These are phyloP conservation scores for Podargus strigoides DNA, from an alignment of 2,797 vertebrate genomes.

Conservation along the genomic window DNA sequence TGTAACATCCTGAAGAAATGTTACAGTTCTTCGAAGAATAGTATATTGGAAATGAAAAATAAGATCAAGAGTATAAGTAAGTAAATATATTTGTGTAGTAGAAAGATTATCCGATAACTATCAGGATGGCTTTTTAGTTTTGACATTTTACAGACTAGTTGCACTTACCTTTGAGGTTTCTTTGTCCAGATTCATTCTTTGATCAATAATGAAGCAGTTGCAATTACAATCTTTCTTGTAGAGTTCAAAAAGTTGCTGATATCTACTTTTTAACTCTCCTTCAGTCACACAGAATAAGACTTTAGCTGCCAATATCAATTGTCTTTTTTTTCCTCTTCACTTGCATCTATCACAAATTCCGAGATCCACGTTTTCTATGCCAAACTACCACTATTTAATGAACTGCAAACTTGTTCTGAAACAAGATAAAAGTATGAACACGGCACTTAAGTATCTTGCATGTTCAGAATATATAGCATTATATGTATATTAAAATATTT, in stretches of 20 bases:
- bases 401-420: neutral
- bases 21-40: neutral
- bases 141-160: neutral
- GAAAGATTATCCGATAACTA: neutral
- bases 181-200: neutral
- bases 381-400: neutral
- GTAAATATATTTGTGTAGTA: neutral
- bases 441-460: neutral
- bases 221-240: neutral
- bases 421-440: neutral
- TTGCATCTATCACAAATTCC: neutral
- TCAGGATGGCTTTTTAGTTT: neutral
- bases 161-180: neutral
- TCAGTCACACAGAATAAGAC: neutral
- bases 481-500: neutral
- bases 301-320: neutral
- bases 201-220: conserved; percentile 42
- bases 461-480: neutral
- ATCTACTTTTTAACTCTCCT: neutral
- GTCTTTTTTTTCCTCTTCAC: neutral
- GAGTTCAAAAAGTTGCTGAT: neutral
- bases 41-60: neutral
- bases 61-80: neutral
- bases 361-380: neutral
- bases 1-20: neutral